Base-by-base conservation (phyloP, 2,888 invertebrate species). In the Cremastinae sp. region DNA sequence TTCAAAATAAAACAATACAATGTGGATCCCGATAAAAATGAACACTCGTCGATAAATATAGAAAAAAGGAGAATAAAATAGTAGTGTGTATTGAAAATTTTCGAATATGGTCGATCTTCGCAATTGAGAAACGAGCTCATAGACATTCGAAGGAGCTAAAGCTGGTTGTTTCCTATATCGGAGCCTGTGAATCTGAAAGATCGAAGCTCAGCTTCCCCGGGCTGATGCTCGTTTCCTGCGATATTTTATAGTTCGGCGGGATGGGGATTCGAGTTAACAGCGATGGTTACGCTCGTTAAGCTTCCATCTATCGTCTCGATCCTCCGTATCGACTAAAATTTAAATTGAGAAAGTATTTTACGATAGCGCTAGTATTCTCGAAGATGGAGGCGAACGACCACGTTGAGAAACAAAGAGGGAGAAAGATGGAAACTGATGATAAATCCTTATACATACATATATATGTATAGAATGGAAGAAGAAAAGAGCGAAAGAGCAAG, bases 311-410 rank as follows among this genome's bases (percentile, higher is more conserved):
- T 28, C 28, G 28, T 28, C 28, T 28, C 28, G 28, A 28, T 28
- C 28, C 28, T 28, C 28, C 28, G 28, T 69, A 78, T 78, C 78
- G 83, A 83, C 84, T 89, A 83, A 88, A 89, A 89, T 89, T 89
- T 89, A 89, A 89, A 89, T 89, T 89, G 89, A 84, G 88, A 89
- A 89, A 89, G 89, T 89, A 89, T 89, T 89, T 89, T 89, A 89
- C 89, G 89, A 89, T 85, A 85, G 83, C 79, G 74, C 76, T 69
- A 65, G 69, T 72, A 68, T 58, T 68, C 56, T 59, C 35, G 12
- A 18, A 49, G 51, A 55, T n/a, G 45, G 12, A 28, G 28, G 28
- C 28, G 28, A 28, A 28, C 28, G 28, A 28, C n/a, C n/a, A n/a
- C 28, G 28, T 28, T 28, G 28, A 28, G 28, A 28, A 28, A 28